Conservation (phyloP, 2,113 vertebrate genomes). For the Apus apus region DNA sequence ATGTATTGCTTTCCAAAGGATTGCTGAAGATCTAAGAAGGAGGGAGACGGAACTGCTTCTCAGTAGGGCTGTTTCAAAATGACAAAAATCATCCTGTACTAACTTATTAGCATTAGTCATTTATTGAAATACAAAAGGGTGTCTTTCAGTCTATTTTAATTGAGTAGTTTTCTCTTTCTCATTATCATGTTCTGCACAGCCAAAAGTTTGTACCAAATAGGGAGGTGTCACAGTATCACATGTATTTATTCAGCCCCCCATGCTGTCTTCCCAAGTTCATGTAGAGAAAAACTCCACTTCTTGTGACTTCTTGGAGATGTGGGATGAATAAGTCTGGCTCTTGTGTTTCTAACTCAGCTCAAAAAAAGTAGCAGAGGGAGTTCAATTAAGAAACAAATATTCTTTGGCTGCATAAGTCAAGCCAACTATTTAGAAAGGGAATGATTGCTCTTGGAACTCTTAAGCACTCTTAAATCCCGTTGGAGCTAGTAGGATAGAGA, state of each 20-base stretch:
- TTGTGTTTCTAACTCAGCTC: neutral
- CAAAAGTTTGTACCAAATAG: neutral
- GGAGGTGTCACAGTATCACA: neutral
- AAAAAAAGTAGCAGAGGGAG: neutral
- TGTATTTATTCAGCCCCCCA: neutral
- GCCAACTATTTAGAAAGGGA: neutral
- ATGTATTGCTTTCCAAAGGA: neutral
- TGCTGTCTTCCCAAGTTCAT: neutral
- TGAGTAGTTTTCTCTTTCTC: neutral
- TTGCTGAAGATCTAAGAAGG: neutral
- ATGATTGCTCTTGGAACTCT: neutral
- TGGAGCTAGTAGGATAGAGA: neutral
- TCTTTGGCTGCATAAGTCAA: neutral
- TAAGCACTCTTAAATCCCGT: neutral
- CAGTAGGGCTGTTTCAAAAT: neutral
- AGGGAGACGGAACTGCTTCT: neutral
- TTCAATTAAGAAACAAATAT: neutral
- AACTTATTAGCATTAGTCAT: neutral
- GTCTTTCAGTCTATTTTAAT: neutral
- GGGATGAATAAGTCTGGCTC: neutral
- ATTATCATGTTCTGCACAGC: neutral
- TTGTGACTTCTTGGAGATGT: neutral
- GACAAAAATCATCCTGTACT: neutral
- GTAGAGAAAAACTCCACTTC: neutral
- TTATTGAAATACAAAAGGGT: neutral